A percentile compares a stretch with the other conserved stretches of the same genome.
Evolutionary conservation across 2,113 vertebrate species (phyloP).

Genomic region (Nibea albiflora): DNA sequence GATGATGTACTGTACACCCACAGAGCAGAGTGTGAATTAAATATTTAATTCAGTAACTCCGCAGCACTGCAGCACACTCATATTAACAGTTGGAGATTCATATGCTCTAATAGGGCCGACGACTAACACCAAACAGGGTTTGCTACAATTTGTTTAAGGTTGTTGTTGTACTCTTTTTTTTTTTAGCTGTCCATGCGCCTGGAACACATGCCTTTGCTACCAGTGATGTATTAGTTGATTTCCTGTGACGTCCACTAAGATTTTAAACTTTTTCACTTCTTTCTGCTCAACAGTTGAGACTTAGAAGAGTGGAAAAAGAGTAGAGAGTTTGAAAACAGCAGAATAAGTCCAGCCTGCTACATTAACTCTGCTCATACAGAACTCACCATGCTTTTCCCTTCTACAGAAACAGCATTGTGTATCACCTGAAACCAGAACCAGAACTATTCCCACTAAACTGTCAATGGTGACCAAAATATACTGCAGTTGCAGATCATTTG

Average conservation of each 20-base stretch:
- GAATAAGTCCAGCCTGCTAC: neutral
- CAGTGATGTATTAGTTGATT: neutral
- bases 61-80: neutral
- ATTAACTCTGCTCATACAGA: neutral
- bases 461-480: neutral
- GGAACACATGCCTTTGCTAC: neutral
- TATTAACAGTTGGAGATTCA: conserved; percentile 6
- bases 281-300: too few species aligned
- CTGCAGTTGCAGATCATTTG: neutral
- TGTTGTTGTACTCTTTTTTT: neutral
- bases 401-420: neutral
- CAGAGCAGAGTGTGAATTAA: neutral
- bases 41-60: conserved; percentile 12
- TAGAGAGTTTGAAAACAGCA: neutral
- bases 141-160: neutral
- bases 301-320: too few species aligned
- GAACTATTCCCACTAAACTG: too few species aligned
- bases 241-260: neutral
- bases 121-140: neutral
- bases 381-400: too few species aligned
- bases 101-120: neutral
- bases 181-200: neutral
- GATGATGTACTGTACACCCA: neutral
- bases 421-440: neutral
- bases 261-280: neutral